Conservation (phyloP, 1,140 invertebrate genomes). For the Rhynchophorus ferrugineus region DNA sequence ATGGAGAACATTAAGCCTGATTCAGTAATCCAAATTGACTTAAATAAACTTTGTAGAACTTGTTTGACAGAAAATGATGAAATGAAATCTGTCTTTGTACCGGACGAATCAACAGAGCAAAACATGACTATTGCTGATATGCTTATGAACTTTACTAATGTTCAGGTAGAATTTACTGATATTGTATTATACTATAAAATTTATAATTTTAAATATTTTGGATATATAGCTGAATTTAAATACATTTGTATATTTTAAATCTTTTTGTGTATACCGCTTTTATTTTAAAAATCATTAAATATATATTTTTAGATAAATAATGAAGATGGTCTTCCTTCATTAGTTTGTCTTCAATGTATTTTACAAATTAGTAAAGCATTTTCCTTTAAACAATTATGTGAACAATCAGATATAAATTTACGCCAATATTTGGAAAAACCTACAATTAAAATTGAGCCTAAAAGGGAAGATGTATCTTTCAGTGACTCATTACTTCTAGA, state of each 20-base stretch:
- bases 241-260: no score
- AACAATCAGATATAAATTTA: conserved; percentile 41
- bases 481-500: conserved; percentile 19
- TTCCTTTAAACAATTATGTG: conserved; percentile 44
- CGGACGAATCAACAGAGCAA: conserved; percentile 35
- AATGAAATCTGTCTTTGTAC: conserved; percentile 39
- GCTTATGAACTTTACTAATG: conserved; percentile 37
- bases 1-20: conserved; percentile 35
- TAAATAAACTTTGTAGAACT: conserved; percentile 41
- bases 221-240: no score
- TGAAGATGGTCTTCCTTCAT: conserved; percentile 42
- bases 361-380: conserved; percentile 42
- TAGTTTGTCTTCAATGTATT: conserved; percentile 42
- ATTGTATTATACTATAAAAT: no score
- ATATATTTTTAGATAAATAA: conserved; percentile 30
- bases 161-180: no score
- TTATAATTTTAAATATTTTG: no score
- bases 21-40: conserved; percentile 31
- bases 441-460: conserved; percentile 17
- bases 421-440: conserved; percentile 38
- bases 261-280: no score
- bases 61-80: conserved; percentile 41
- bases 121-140: conserved; percentile 39
- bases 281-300: no score
- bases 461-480: conserved; percentile 26